Evolutionary conservation across 2,888 invertebrate species (phyloP), one percentile per base, ranked within the genome.

Genomic region (Lycia hirtaria): DNA sequence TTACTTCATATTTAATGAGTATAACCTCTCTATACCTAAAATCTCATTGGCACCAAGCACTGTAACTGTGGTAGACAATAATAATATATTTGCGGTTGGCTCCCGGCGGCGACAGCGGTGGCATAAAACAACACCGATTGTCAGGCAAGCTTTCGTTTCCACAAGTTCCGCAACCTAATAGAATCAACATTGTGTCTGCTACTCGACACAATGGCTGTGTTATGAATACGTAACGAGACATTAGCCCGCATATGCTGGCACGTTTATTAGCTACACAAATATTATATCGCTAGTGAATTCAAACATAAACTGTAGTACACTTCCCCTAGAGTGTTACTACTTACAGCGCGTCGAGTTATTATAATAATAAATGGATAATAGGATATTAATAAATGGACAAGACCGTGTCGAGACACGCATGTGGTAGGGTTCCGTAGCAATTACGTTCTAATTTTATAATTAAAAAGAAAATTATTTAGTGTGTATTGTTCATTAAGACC

Each of bases 181-280:
- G 80, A 87, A 85, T 87, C 81, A 85, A 81, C 84, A 80, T 75
- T 76, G 81, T 76, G 72, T 75, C 71, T 75, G 78, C 79, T 75
- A 77, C 83, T 81, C 80, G 72, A 79, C 78, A 86, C 87, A 87
- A 85, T 85, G 75, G 75, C 72, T 77, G 78, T 75, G 87, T 81
- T 85, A 85, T 87, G 88, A 88, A 88, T 88, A 86, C 81, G 68
- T 87, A 87, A 88, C 83, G 80, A 86, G 80, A 78, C 76, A 87
- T 88, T 84, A 86, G 82, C 81, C 79, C 76, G 78, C 80, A 80
- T 81, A 81, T 82, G 79, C 80, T 81, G 73, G 73, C 76, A 72
- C 75, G 80, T 81, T 84, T 85, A 86, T 85, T 87, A 84, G 77
- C 79, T 75, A 73, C 70, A 85, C 80, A 84, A 81, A 84, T 81